Evolutionary conservation across 1,140 invertebrate genomes (phyloP), one percentile per base, ranked within the genome.

Genomic region (Doryteuthis pealeii): DNA sequence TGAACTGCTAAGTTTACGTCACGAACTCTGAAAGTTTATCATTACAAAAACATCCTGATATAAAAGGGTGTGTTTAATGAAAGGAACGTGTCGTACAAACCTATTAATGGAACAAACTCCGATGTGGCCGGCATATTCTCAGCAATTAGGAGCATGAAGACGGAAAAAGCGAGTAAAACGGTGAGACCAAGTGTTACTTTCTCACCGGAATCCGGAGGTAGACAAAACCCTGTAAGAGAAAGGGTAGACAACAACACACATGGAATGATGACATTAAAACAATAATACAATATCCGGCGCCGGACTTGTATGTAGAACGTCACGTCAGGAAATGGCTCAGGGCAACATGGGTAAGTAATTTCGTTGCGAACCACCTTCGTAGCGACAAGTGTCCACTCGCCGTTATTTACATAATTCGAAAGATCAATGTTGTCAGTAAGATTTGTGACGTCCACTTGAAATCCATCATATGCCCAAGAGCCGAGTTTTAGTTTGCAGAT

Each of bases 401-500:
- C 83, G 71, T 87, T 86, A 70, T 83, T 81, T 33, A 86, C 84
- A 70, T 84, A 86, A 76, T 85, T 85, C 43, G 80, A 71, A 30
- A 84, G 69, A 74, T 88, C 87, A 6, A 87, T 76, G 26, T 83
- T 74, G 3, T 77, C 45, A 22, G 78, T 82, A 70, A 82, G 70
- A 67, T 86, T 87, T 28, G 77, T 79, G 18, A 86, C 82, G 65
- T 87, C 86, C 72, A 87, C 81, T 79, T 91, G 88, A 32, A 90
- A 86, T 2, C 91, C 91, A 77, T 90, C 87, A 79, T 92, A 91
- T 2, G 92, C 92, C 87, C 87, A 89, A 0, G 87, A 87, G 26
- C 85, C 85, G 14, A 89, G 79, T 76, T 89, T 99, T 92, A 99
- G 95, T 86, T 95, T 93, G 89, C 96, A 99, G 82, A 93, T 93